Evolutionary conservation across 2,797 vertebrate genomes (phyloP), one percentile per base, ranked within the genome.

Genomic region (Acanthopagrus latus): DNA sequence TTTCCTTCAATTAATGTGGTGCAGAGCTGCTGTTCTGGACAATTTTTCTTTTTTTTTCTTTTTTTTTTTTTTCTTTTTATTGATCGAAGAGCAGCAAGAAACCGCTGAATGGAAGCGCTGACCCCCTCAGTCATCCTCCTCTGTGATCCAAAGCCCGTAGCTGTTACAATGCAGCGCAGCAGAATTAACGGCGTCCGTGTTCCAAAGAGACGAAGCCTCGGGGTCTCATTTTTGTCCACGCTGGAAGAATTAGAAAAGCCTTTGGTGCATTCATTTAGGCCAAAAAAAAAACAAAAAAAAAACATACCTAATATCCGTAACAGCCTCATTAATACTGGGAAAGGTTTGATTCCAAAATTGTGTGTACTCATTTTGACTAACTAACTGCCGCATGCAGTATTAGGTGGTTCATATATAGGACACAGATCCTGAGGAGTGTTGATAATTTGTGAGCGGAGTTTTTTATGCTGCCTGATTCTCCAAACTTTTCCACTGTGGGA

Each of bases 221-320:
- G 83, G 80, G 85, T 85, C 70, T 78, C 4, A 20, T 67, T 76
- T 92, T 54, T 72, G 64, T 86, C 74, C 74, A 63, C 2, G 4
- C 66, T 43, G 59, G 71, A 82, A 67, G 69, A 88, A 88, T 83
- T 71, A 76, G 65, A 90, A 80, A 74, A 73, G 83, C 70, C 82
- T 86, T 65, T 54, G 57, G 69, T 82, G 82, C 50, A 50, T 84
- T 84, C 16, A 70, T 84, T 81, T 64, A 51, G 51, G 51, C n/a
- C 50, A 27, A 29, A 7, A 33, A 33, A 7, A 33, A 33, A 27
- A 29, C 7, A 33, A 33, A 7, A 33, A 33, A 33, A 66, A 78
- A 83, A 54, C 70, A 80, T 21, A 46, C 46, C 46, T 85, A 81
- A 89, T 81, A 84, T 83, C 84, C 83, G 75, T 75, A 86, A 86